Percentiles rank a stretch among this genome's conserved stretches.
phyloP scores from a whole-genome alignment of 2,797 vertebrate species.

The Remorina albescens region DNA sequence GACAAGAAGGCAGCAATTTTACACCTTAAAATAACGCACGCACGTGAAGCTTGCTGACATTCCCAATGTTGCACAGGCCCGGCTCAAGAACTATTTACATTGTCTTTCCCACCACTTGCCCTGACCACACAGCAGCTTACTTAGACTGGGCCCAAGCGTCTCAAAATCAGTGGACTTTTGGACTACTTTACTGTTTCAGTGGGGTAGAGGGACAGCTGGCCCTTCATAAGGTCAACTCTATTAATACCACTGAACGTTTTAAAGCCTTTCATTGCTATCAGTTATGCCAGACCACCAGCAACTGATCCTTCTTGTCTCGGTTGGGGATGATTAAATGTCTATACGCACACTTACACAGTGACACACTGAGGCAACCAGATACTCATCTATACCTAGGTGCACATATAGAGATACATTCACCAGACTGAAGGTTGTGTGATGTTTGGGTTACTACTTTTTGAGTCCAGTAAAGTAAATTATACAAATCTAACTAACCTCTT shows the following conservation, averaged over 20 bases:
- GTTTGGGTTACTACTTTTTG: conserved; percentile 8
- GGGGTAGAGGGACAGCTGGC: conserved; percentile 66
- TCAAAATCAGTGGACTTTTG: conserved; percentile 17
- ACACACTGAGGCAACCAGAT: conserved; percentile 1
- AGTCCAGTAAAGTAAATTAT: background rate
- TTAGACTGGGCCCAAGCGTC: background rate
- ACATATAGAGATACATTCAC: conserved; percentile 4
- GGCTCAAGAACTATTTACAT: too few relatives aligned
- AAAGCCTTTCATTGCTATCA: conserved; percentile 65
- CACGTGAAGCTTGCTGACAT: background rate
- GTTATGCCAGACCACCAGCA: conserved; percentile 56
- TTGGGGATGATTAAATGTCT: conserved; percentile 12
- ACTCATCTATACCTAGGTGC: background rate
- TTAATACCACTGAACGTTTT: conserved; percentile 77
- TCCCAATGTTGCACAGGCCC: too few relatives aligned
- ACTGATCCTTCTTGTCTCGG: conserved; percentile 55
- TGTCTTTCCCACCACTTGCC: background rate
- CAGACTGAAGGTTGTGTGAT: background rate
- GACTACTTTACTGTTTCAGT: conserved; percentile 40
- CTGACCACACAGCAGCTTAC: background rate
- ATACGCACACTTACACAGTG: background rate
- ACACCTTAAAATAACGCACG: background rate
- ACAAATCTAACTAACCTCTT: background rate
- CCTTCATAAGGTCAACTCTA: conserved; percentile 73
- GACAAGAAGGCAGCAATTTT: background rate